Evolutionary conservation across 1,140 invertebrate species (phyloP).

Genomic region (Arctopsyche grandis): DNA sequence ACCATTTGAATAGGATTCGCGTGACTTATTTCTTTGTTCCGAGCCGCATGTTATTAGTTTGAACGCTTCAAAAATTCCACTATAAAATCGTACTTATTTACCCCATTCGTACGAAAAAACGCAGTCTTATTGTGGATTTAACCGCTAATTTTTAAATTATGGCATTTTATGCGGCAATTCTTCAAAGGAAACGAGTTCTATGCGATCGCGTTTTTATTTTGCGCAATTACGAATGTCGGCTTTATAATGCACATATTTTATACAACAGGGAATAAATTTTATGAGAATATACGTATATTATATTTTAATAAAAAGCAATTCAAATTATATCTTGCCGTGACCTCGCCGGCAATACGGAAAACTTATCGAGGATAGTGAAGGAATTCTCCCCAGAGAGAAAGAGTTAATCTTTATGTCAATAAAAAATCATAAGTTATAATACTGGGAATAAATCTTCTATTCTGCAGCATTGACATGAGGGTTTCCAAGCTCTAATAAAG

Average conservation of each 20-base stretch:
- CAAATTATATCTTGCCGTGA: neutral
- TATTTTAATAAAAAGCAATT: slow-evolving; percentile 10
- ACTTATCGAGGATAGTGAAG: neutral
- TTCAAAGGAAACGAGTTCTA: slow-evolving; percentile 6
- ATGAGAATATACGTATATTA: too few species aligned
- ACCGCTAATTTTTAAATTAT: slow-evolving; percentile 21
- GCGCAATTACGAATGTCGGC: neutral
- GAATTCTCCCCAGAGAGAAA: slow-evolving; percentile 9
- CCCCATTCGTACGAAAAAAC: neutral
- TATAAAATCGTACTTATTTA: neutral
- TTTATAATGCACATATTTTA: neutral
- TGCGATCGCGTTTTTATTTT: neutral
- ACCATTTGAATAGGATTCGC: slow-evolving; percentile 6
- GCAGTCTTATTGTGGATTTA: neutral
- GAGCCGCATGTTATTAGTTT: neutral
- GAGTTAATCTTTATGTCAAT: slow-evolving; percentile 27
- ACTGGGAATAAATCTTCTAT: slow-evolving; percentile 35
- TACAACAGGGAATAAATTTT: neutral
- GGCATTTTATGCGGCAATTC: neutral
- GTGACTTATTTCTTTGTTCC: slow-evolving; percentile 7
- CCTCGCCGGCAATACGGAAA: neutral
- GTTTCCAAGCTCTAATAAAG: slow-evolving; percentile 36
- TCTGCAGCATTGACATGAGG: slow-evolving; percentile 28
- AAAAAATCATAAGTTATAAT: slow-evolving; percentile 40
- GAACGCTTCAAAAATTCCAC: slow-evolving; percentile 1